These are phyloP conservation scores for Cyrtorhinus lividipennis DNA, from an alignment of 1,140 invertebrate genomes.

Conservation along the genomic window DNA sequence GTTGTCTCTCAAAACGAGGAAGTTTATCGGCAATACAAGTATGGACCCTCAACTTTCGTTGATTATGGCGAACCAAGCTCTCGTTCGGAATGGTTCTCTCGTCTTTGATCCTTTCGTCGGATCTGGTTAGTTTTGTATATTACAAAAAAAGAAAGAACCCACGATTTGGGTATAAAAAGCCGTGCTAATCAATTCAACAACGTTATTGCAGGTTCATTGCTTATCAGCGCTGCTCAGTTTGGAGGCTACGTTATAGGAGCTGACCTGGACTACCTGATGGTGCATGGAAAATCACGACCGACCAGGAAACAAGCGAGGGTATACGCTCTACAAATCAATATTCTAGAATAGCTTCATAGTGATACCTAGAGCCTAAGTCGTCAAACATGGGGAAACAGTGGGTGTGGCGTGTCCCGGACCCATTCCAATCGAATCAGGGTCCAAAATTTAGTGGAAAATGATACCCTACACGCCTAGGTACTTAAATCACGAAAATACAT, in stretches of 20 bases:
- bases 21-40: slow-evolving; percentile 93
- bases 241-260: slow-evolving; percentile 79
- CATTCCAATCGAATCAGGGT: no score
- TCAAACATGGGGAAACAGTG: neutral
- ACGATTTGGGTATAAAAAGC: no score
- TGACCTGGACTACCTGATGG: slow-evolving; percentile 86
- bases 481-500: no score
- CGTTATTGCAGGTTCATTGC: slow-evolving; percentile 63
- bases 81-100: slow-evolving; percentile 53
- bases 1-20: slow-evolving; percentile 72
- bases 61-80: slow-evolving; percentile 86
- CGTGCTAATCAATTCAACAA: no score
- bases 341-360: neutral
- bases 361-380: neutral
- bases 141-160: no score
- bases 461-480: no score
- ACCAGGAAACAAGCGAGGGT: slow-evolving; percentile 62
- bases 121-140: slow-evolving; percentile 44
- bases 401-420: no score
- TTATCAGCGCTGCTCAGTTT: slow-evolving; percentile 80
- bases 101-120: slow-evolving; percentile 93
- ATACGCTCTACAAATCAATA: slow-evolving; percentile 24
- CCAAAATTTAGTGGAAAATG: no score
- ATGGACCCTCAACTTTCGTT: slow-evolving; percentile 90
- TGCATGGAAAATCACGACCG: slow-evolving; percentile 73